A percentile compares a stretch with the other conserved stretches of the same genome.
These are phyloP conservation scores for Drosophila mimetica DNA, from an alignment of 2,888 invertebrate genomes.

Conservation along the genomic window DNA sequence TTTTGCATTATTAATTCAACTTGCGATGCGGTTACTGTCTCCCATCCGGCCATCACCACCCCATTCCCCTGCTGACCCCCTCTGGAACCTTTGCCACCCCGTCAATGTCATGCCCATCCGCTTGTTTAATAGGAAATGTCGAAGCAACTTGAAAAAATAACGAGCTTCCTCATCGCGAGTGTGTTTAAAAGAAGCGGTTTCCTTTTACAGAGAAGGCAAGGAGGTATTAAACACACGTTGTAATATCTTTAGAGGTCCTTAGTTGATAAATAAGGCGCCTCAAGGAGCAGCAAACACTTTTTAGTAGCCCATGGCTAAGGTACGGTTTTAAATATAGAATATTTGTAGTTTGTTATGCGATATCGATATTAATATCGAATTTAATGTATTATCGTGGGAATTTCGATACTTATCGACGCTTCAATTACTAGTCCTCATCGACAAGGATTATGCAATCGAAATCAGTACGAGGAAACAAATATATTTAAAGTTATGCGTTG, in stretches of 20 bases:
- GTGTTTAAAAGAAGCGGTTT: conserved; percentile 5
- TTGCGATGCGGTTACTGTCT: conserved; percentile 23
- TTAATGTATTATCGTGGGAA: no score
- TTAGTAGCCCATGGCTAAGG: background rate
- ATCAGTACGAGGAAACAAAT: no score
- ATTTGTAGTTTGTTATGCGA: no score
- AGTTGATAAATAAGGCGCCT: background rate
- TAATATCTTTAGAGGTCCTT: background rate
- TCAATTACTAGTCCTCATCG: no score
- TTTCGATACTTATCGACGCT: no score
- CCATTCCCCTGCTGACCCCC: background rate
- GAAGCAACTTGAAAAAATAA: conserved; percentile 23
- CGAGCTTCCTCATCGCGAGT: background rate
- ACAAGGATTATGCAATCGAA: no score
- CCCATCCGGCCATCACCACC: conserved; percentile 1
- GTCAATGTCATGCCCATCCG: conserved; percentile 7
- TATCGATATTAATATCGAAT: no score
- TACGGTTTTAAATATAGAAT: no score
- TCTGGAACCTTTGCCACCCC: background rate
- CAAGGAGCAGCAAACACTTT: no score
- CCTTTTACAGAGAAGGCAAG: background rate
- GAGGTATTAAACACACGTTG: background rate
- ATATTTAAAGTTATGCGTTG: no score
- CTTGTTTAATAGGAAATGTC: conserved; percentile 20
- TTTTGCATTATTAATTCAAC: conserved; percentile 51